Base-by-base conservation (phyloP, 92 coral and sea anemone genomes). In the Galaxea fascicularis region DNA sequence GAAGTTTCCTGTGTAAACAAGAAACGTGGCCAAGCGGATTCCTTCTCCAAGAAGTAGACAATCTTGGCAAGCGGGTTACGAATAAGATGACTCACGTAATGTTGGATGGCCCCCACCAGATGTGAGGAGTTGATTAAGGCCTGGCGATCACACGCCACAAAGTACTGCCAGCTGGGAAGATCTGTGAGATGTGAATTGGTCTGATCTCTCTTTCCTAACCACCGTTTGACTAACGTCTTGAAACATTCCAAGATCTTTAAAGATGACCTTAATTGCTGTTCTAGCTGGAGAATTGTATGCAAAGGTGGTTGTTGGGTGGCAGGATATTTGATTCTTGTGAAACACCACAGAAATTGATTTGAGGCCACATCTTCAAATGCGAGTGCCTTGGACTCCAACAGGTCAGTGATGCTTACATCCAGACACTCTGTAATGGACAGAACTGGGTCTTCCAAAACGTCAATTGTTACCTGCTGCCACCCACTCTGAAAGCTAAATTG, bases 401-500 rank as follows among this genome's bases (percentile, higher is more conserved):
- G 79, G 10, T 89, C 91, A 44, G 57, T 76, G 63, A 94, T 59
- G 41, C 85, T 74, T 58, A 58, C 70, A 9, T 88, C 89, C 24
- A 90, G 91, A 78, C 95, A 71, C 22, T 87, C 86, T 45, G 89
- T 93, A 73, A 96, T 81, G 30, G 95, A 68, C 25, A 96, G 82
- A 41, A 30, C 74, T 4, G 98, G 97, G 49, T 74, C 65, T 58
- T 96, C 98, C 57, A 96, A 88, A 51, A 88, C 96, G 46, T 96
- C 99, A 63, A 96, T 83, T 86, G 93, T 89, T 12, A 93, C 97
- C 63, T 94, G 99, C 75, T 82, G 90, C 99, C 99, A 96, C 4
- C 98, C 98, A 73, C 99, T 94, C 22, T 92, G 90, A 73, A 92
- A 96, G 90, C 94, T 96, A 60, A 96, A 96, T 81, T 96, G 98